phyloP scores from a whole-genome alignment of 1,140 invertebrate genomes.

The Phthorimaea operculella region DNA sequence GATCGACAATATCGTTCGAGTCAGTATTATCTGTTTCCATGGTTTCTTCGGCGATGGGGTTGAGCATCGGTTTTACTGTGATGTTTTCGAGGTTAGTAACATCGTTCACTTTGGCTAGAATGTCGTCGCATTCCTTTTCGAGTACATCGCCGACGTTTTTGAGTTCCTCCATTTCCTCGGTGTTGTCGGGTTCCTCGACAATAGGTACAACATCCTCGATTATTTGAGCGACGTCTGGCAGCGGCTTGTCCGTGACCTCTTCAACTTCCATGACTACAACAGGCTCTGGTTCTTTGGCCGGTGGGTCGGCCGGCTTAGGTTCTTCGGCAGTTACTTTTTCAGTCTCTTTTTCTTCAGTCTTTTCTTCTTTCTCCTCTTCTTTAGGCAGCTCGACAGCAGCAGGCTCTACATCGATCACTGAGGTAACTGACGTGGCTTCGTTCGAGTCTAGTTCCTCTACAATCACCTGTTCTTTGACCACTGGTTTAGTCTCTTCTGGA shows the following conservation, averaged over 20 bases:
- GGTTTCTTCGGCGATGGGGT: slow-evolving; percentile 49
- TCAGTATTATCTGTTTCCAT: slow-evolving; percentile 53
- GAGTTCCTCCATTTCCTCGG: slow-evolving; percentile 48
- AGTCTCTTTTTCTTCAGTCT: slow-evolving; percentile 28
- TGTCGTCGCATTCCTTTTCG: slow-evolving; percentile 60
- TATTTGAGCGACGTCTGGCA: slow-evolving; percentile 34
- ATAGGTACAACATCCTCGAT: slow-evolving; percentile 47
- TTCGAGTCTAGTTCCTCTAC: slow-evolving; percentile 38
- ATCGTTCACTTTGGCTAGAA: slow-evolving; percentile 54
- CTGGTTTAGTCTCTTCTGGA: slow-evolving; percentile 6
- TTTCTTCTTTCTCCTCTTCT: slow-evolving; percentile 21
- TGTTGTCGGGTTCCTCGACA: slow-evolving; percentile 42
- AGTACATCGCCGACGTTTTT: slow-evolving; percentile 54
- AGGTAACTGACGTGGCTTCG: slow-evolving; percentile 19
- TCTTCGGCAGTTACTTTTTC: slow-evolving; percentile 32
- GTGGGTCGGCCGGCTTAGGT: slow-evolving; percentile 2
- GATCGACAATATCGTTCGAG: slow-evolving; percentile 50
- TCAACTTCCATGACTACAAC: slow-evolving; percentile 45
- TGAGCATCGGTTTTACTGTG: slow-evolving; percentile 45
- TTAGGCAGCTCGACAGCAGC: background rate
- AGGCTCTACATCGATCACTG: slow-evolving; percentile 18
- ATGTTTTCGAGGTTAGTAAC: slow-evolving; percentile 58
- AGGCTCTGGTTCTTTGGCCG: slow-evolving; percentile 28
- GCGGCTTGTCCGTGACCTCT: slow-evolving; percentile 40
- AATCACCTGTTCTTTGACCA: slow-evolving; percentile 10